Evolutionary conservation across 2,113 vertebrate genomes (phyloP).

Genomic region (Nanorana parkeri): DNA sequence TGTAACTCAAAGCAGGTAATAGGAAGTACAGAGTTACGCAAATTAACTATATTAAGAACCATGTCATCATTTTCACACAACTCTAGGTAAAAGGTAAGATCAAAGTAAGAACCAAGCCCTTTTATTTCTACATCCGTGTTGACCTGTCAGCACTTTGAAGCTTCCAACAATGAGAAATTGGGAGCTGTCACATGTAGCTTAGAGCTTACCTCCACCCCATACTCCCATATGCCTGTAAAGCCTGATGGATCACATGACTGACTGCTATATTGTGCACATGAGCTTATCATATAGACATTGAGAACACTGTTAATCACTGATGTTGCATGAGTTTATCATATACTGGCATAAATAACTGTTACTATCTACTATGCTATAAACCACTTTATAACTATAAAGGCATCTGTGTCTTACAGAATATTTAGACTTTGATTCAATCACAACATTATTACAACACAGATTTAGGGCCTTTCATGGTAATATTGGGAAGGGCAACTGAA

Average conservation of each 20-base stretch:
- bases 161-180: slow-evolving; percentile 31
- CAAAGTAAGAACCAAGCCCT: slow-evolving; percentile 43
- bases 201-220: slow-evolving; percentile 10
- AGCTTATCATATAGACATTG: not conserved
- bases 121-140: slow-evolving; percentile 12
- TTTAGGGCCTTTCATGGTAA: too few relatives aligned
- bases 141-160: slow-evolving; percentile 47
- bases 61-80: slow-evolving; percentile 24
- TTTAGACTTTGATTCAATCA: not conserved
- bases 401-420: not conserved
- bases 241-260: slow-evolving; percentile 2
- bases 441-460: not conserved
- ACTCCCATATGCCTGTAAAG: not conserved
- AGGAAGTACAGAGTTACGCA: not conserved
- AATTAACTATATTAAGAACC: not conserved
- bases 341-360: not conserved
- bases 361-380: too few relatives aligned
- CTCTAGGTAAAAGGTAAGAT: slow-evolving; percentile 21
- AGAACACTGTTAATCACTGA: too few relatives aligned
- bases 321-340: not conserved
- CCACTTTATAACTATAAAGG: not conserved
- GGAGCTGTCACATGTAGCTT: slow-evolving; percentile 3
- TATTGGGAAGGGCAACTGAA: too few relatives aligned
- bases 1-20: not conserved
- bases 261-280: not conserved